Evolutionary conservation across 2,797 vertebrate genomes (phyloP).

Genomic region (Vireo griseus): DNA sequence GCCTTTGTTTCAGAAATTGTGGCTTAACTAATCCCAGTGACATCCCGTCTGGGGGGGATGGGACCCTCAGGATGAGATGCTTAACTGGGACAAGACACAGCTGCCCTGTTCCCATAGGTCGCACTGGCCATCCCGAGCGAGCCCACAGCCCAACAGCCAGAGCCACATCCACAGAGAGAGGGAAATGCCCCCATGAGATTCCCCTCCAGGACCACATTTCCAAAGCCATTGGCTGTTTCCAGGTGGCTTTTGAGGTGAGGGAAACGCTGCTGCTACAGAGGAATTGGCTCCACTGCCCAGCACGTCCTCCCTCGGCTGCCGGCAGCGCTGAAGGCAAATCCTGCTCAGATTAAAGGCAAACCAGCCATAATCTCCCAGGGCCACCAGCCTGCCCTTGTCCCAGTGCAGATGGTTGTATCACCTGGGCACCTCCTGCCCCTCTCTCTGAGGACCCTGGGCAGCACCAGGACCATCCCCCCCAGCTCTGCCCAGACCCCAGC

Average conservation of each 20-base stretch:
- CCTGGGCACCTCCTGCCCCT: background rate
- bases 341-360: constrained; percentile 3
- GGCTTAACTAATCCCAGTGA: background rate
- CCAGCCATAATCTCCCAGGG: background rate
- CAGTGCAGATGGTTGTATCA: background rate
- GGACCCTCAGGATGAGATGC: background rate
- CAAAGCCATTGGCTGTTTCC: background rate
- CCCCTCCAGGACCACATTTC: background rate
- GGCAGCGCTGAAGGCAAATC: background rate
- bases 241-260: accelerated
- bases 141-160: background rate
- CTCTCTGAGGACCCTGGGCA: accelerated
- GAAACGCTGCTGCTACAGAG: accelerated
- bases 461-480: accelerated
- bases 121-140: accelerated
- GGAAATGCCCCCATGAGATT: background rate
- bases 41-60: background rate
- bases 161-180: background rate
- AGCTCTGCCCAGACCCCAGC: background rate
- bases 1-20: background rate
- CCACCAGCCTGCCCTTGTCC: background rate
- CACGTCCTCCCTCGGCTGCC: background rate
- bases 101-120: accelerated
- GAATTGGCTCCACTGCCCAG: accelerated
- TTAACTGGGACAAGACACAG: background rate